phyloP scores from a whole-genome alignment of 2,113 vertebrate species.

The Corythornis madagascariensis region DNA sequence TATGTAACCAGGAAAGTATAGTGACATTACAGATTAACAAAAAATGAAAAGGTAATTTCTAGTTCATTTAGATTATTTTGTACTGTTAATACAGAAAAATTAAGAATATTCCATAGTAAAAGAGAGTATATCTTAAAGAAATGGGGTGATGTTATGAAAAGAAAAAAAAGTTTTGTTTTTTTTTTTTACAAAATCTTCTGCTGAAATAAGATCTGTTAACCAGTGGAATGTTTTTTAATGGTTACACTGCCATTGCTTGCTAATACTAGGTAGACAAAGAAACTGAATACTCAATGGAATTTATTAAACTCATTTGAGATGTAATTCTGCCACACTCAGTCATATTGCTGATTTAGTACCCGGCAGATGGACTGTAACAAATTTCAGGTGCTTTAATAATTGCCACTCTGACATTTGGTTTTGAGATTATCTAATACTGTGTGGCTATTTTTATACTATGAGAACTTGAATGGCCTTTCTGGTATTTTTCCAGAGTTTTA shows the following conservation, averaged over 20 bases:
- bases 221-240: neutral
- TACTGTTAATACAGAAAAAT: neutral
- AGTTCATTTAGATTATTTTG: neutral
- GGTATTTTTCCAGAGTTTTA: neutral
- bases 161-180: neutral
- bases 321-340: neutral
- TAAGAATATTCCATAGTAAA: neutral
- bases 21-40: neutral
- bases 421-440: neutral
- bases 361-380: neutral
- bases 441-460: neutral
- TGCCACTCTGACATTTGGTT: neutral
- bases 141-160: neutral
- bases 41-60: neutral
- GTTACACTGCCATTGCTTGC: neutral
- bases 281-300: neutral
- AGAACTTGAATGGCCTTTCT: neutral
- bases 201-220: neutral
- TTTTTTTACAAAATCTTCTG: neutral
- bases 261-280: neutral
- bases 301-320: neutral
- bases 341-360: neutral
- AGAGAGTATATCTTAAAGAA: neutral
- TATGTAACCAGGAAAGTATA: neutral
- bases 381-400: neutral